Evolutionary conservation across 2,888 invertebrate genomes (phyloP), one percentile per base, ranked within the genome.

Genomic region (Andrena hattorfiana): DNA sequence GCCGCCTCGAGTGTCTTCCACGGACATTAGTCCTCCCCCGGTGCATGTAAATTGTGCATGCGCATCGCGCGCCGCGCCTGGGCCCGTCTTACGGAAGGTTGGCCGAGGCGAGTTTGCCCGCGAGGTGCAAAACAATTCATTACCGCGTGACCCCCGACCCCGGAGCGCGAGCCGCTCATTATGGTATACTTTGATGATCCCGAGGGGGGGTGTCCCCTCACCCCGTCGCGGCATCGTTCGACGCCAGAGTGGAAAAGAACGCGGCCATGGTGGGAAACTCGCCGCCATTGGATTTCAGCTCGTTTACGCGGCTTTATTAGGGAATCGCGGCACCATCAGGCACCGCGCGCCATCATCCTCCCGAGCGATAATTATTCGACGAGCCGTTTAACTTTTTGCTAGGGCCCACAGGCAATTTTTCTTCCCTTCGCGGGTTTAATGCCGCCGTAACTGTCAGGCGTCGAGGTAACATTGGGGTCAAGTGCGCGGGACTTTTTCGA

Each of bases 51-150:
- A 80, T 85, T 67, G 83, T 71, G 75, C 71, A 68, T 81, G 77
- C 28, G 78, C 77, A 74, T 59, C 67, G 76, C n/a, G 32, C 28
- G 62, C 71, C 71, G 64, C 83, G 62, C 54, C 54, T 48, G 68
- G 69, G 64, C 35, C 69, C 48, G 66, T 71, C 80, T 80, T 85
- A 85, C 86, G 77, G 86, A 83, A 83, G 88, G 85, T 81, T 88
- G 63, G 74, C 62, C 82, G 74, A 67, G 78, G 64, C 81, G 59
- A 79, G 77, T 88, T 86, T 91, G 92, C 90, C 92, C 89, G 89
- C 90, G 90, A 93, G 93, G 92, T 93, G 92, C 90, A 92, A 93
- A 93, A 93, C 92, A 93, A 93, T 93, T 93, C 93, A 93, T 93
- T 93, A 93, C 91, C 89, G 84, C 81, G 81, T 89, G 91, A 91